Base-by-base conservation (phyloP, 2,797 vertebrate species). In the Semaprochilodus insignis region DNA sequence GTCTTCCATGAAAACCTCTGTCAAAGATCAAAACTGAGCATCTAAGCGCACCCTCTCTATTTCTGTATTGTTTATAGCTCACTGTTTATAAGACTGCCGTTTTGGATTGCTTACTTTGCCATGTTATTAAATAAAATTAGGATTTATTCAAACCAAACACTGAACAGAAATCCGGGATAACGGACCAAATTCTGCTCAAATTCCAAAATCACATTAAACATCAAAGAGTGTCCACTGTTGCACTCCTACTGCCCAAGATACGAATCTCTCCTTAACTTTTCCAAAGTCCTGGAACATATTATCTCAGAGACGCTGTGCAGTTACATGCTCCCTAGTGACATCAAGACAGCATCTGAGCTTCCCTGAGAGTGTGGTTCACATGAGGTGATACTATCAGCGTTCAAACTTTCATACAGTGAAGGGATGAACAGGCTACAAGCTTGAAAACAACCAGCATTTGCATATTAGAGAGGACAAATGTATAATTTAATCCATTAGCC, bases 271-370 rank as follows among this genome's bases (percentile, higher is more conserved):
- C 23, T 6, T 25, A 31, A 48, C 5, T 27, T 55, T 54, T 52
- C 23, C 23, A 16, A 73, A 13, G n/a, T 52, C 44, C 69, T 57
- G 72, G 17, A 57, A 19, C 71, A 72, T 17, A 15, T 21, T 7
- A n/a, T 57, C 60, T 67, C 6, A 59, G 76, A 73, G 4, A 75
- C 48, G 3, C 27, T 40, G 44, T 60, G 67, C 25, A 59, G 15
- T 44, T n/a, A 23, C 19, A 66, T 57, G 14, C 57, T 40, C 27
- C 52, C 52, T 60, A 65, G 21, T n/a, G 59, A 79, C n/a, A 72
- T 55, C 69, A 17, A 72, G 66, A 36, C 60, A 79, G 69, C 36
- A 65, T 66, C 59, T 66, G 70, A 81, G 72, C 51, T 59, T 72
- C 67, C 31, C 73, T 21, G 69, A 0, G 6, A 74, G 69, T 19